Evolutionary conservation across 2,888 invertebrate genomes (phyloP).

Genomic region (Seladonia tumulorum): DNA sequence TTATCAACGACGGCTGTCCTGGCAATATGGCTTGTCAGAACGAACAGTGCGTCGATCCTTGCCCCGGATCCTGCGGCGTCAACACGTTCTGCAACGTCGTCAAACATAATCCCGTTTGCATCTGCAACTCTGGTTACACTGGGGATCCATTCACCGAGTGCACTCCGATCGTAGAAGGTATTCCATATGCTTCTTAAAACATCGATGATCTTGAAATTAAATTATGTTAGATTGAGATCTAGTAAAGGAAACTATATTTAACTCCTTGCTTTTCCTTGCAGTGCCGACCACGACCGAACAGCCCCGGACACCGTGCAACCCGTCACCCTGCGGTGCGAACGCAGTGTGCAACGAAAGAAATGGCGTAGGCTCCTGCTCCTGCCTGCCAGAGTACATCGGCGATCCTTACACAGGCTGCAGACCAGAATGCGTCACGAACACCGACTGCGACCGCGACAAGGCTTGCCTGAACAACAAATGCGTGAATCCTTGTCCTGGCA

Average conservation of each 20-base stretch:
- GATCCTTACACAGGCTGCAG: slow-evolving; percentile 94
- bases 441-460: slow-evolving; percentile 90
- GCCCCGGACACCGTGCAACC: slow-evolving; percentile 91
- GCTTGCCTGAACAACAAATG: slow-evolving; percentile 95
- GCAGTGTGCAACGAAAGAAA: slow-evolving; percentile 93
- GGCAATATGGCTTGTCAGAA: slow-evolving; percentile 93
- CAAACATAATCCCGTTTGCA: slow-evolving; percentile 93
- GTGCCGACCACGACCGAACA: slow-evolving; percentile 87
- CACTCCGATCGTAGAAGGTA: slow-evolving; percentile 81
- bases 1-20: slow-evolving; percentile 93
- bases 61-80: slow-evolving; percentile 93
- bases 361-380: slow-evolving; percentile 93
- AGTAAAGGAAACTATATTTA: not conserved
- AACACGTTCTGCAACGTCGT: slow-evolving; percentile 92
- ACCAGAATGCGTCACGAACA: slow-evolving; percentile 94
- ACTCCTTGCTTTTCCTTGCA: slow-evolving; percentile 68
- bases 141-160: slow-evolving; percentile 95
- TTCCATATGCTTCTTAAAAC: not conserved
- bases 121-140: slow-evolving; percentile 91
- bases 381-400: slow-evolving; percentile 92
- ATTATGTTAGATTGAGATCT: not conserved
- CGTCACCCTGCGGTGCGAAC: slow-evolving; percentile 94
- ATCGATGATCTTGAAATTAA: not conserved
- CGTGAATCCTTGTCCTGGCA: slow-evolving; percentile 92
- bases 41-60: slow-evolving; percentile 93